Evolutionary conservation across 2,888 invertebrate species (phyloP).

Genomic region (Pachymerium ferrugineum): DNA sequence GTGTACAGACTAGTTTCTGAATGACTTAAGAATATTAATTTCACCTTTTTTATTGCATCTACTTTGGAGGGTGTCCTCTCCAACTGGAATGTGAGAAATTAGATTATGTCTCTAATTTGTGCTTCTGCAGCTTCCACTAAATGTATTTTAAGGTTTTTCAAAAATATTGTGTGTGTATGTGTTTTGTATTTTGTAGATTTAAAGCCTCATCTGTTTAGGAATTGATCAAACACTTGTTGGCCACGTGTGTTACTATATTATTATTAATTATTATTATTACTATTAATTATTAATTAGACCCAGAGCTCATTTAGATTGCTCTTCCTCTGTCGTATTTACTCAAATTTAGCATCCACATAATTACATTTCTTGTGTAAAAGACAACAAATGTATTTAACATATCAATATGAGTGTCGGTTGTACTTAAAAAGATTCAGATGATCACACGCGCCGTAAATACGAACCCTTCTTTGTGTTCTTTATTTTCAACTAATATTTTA

Average conservation of each 20-base stretch:
- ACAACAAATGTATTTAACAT: slow-evolving; percentile 28
- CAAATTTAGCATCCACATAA: slow-evolving; percentile 5
- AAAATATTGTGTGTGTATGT: slow-evolving; percentile 27
- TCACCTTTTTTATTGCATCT: slow-evolving; percentile 1
- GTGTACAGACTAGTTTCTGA: slow-evolving; percentile 32
- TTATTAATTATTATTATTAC: slow-evolving; percentile 14
- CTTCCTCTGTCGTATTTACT: slow-evolving; percentile 14
- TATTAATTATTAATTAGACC: neutral
- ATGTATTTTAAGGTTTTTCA: slow-evolving; percentile 30
- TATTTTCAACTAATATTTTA: neutral
- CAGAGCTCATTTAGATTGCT: slow-evolving; percentile 16
- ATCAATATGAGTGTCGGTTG: slow-evolving; percentile 29
- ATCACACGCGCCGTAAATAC: slow-evolving; percentile 4
- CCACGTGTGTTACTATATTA: slow-evolving; percentile 8
- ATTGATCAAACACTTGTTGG: slow-evolving; percentile 4
- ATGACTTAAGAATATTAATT: neutral
- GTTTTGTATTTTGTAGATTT: slow-evolving; percentile 22
- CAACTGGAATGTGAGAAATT: slow-evolving; percentile 28
- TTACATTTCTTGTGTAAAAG: neutral
- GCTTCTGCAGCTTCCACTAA: slow-evolving; percentile 31
- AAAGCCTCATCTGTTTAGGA: slow-evolving; percentile 15
- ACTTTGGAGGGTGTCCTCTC: too few relatives aligned
- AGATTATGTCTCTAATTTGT: neutral
- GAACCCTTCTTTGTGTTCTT: neutral
- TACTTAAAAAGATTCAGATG: slow-evolving; percentile 31